Evolutionary conservation across 1,140 invertebrate species (phyloP), one percentile per base, ranked within the genome.

Genomic region (Bombus ignitus): DNA sequence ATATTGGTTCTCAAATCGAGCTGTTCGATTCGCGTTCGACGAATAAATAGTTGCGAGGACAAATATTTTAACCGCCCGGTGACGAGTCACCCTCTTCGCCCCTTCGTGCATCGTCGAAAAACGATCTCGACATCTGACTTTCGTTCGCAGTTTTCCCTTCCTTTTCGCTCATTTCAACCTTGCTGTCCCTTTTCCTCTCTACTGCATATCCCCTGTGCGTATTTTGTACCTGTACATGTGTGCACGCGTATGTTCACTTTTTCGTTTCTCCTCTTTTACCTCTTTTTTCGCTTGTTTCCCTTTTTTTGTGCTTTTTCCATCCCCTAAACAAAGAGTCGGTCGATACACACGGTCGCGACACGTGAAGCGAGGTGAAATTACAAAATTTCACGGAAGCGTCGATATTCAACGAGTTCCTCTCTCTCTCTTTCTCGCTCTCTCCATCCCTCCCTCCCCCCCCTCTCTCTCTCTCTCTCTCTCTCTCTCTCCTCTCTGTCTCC

Each of bases 281-380:
- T 59, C 35, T 28, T 39, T 32, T 35, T 44, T 39, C 32, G 8
- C 12, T 18, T 28, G 18, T 13, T 44, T 44, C n/a, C 32, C 15
- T 22, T 53, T 65, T 42, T 78, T 65, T 76, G 75, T 28, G 28
- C 47, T 35, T 59, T 83, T 47, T 83, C 57, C 65, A 22, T 32
- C 37, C 47, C 59, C 62, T 79, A 59, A 84, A 77, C 75, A 71
- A 84, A 79, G 72, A 76, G 81, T 75, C 65, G 75, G 75, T 79
- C 82, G 82, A 84, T 71, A 71, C 65, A 68, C 65, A 70, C 76
- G 47, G 68, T 59, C 68, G 62, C 37, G 47, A 70, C 73, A 75
- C 76, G 76, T 68, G 76, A 72, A 62, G 44, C 82, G 44, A 39
- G 42, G 74, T n/a, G 75, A 84, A 80, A 80, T 84, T 84, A 84